Evolutionary conservation across 2,113 vertebrate genomes (phyloP), one percentile per base, ranked within the genome.

Genomic region (Cephalopterus ornatus): DNA sequence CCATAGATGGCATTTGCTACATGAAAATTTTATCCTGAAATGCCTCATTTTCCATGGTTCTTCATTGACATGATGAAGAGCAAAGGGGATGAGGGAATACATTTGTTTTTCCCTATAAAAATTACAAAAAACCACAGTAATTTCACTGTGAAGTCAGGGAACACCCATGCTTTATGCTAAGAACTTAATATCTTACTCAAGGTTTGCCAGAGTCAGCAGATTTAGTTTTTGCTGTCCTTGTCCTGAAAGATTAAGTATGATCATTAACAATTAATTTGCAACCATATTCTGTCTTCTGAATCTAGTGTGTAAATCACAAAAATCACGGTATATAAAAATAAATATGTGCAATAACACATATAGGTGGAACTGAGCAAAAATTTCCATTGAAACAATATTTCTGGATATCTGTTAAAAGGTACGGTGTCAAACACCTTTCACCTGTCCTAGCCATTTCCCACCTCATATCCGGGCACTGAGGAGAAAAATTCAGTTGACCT

Each of bases 331-430:
- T 6, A 14, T 32, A 30, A 8, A 52, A 50, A 18, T 24, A 35
- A 23, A 0, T 8, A 21, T 27, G 41, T 46, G 8, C 5, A 59
- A 50, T 26, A 7, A 17, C 13, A 50, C 0, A 0, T 19, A 1
- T 37, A 32, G 10, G 30, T 17, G 5, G 50, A 80, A 59, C 26
- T 47, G 30, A 67, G 11, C 17, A 76, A 67, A 26, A 42, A 66
- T 47, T 76, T 85, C 30, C n/a, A 37, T 14, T 76, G 10, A 88
- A 52, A 62, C 30, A 35, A 1, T n/a, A 71, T 62, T 93, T 88
- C 46, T 84, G 27, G 9, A 23, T 47, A 5, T 44, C 44, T 66
- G 6, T 24, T 73, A 39, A 14, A 35, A 89, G 35, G 12, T 46
- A 35, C 6, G 28, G 24, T n/a, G 42, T 30, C 22, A 66, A 79